Evolutionary conservation across 2,797 vertebrate genomes (phyloP), one percentile per base, ranked within the genome.

Genomic region (Lepidocolaptes lacrymiger): DNA sequence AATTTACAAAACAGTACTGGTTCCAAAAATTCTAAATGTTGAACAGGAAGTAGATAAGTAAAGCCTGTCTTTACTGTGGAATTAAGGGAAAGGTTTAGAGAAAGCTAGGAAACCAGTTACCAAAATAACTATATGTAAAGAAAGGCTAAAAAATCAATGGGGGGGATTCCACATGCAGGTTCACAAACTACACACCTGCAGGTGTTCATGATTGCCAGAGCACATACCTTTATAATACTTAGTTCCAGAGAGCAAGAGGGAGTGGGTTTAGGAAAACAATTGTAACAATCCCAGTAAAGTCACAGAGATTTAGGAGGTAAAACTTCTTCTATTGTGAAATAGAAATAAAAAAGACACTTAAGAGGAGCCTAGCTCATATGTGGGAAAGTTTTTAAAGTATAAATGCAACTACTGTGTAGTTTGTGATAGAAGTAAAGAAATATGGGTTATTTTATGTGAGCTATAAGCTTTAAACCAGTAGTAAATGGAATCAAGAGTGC

Each of bases 41-140:
- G n/a, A 69, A 75, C 26, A 63, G 76, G 85, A 95, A 86, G 49
- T 26, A 73, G 80, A 85, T 92, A 93, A 92, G 39, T 78, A 86
- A 95, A 62, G 3, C 15, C 26, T 51, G 6, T 51, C 7, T 55
- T 34, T 69, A 69, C 7, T 49, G 27, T 56, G 32, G 14, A 30
- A 81, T 82, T 73, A 69, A 75, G 37, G 36, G 39, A 71, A 81
- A 86, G 49, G 22, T 66, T 64, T 67, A 68, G 18, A 78, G 48
- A 93, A 95, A 14, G 0, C 23, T 73, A 64, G 67, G 91, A 95
- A 95, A 82, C 11, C 18, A n/a, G 21, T 43, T 66, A 55, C 41
- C 37, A 88, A 51, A 94, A 84, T 69, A 69, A 19, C 11, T 54
- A 1, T 24, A 24, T 9, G 26, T 64, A 54, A 80, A 86, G 69